Percentiles rank a stretch among this genome's conserved stretches.
These are phyloP conservation scores for Hippolais icterina DNA, from an alignment of 2,113 vertebrate species.

Conservation along the genomic window DNA sequence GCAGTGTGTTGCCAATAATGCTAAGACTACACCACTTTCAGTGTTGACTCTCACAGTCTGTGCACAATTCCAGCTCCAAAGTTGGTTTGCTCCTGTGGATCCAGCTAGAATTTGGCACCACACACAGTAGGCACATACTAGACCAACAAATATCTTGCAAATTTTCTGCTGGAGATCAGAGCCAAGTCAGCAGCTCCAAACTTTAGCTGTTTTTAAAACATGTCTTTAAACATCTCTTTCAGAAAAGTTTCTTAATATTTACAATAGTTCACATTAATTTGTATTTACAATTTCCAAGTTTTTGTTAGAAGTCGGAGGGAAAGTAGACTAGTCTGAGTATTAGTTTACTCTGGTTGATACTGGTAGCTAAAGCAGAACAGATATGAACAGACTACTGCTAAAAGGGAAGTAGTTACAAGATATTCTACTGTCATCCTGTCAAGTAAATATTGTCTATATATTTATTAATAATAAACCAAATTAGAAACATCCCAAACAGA, in stretches of 20 bases:
- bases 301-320: neutral
- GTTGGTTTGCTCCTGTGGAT: neutral
- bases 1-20: accelerated
- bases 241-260: neutral
- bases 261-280: neutral
- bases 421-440: neutral
- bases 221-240: neutral
- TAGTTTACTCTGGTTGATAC: neutral
- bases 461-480: neutral
- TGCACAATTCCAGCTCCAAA: neutral
- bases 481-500: neutral
- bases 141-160: neutral
- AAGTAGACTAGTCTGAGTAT: neutral
- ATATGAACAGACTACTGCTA: neutral
- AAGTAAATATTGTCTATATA: neutral
- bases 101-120: neutral
- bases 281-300: neutral
- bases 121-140: neutral
- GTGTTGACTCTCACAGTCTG: accelerated
- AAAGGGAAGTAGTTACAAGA: neutral
- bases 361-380: neutral
- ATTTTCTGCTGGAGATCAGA: neutral
- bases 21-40: neutral
- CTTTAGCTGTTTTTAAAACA: neutral
- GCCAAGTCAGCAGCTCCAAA: neutral